Evolutionary conservation across 2,888 invertebrate genomes (phyloP), one percentile per base, ranked within the genome.

Genomic region (Isoperla grammatica): DNA sequence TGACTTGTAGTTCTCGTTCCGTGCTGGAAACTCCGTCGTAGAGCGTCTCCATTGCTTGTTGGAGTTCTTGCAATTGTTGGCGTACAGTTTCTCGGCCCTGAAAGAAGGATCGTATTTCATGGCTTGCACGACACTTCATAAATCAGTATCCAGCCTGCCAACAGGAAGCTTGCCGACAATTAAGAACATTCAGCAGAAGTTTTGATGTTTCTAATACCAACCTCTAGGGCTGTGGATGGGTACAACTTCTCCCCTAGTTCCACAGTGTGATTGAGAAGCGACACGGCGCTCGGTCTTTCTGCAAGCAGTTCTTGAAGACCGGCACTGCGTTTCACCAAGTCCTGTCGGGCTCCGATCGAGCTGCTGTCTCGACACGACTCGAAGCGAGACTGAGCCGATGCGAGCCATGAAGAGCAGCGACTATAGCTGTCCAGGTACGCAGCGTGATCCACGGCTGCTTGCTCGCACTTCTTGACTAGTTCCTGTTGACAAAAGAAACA

Each of bases 241-340:
- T 91, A 94, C 37, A 93, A 76, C 71, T 90, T 91, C 71, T 95
- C 95, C 19, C 95, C 95, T 57, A 87, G 75, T 72, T 96, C 95
- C 29, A 90, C 84, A 0, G 92, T 88, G 65, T 86, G 86, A 70
- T 94, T 94, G 0, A 95, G 79, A 39, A 90, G 75, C 13, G 88
- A 78, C 2, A 85, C 83, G 1, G 89, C 87, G 56, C 84, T 85
- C 0, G 87, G 82, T 71, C 88, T 88, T 72, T 89, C 89, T 46
- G 85, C 80, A 12, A 90, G 71, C 11, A 93, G 74, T 64, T 90
- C 88, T 61, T 86, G 86, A 2, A 92, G 76, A 17, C 83, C 82
- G 65, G 84, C 81, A 48, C 86, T 81, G 68, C 88, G 87, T 58
- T 82, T 79, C 6, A 82, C 78, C 35, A 93, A 79, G 63, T 87